Percentiles rank a stretch among this genome's conserved stretches.
Evolutionary conservation across 2,113 vertebrate genomes (phyloP).

Genomic region (Actinemys pallida): DNA sequence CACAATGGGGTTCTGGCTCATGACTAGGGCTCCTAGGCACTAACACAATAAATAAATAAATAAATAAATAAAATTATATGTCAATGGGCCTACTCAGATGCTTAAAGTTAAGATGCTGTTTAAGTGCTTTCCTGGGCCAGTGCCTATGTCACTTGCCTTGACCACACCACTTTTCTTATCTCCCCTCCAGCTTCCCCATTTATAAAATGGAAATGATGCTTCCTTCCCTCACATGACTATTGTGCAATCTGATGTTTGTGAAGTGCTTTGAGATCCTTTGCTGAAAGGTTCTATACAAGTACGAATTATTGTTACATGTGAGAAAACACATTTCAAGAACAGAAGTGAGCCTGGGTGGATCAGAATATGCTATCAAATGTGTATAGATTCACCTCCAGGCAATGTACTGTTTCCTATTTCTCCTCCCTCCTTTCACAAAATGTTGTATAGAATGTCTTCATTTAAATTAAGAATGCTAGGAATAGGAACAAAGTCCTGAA

Average conservation of each 20-base stretch:
- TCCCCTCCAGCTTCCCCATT: not conserved
- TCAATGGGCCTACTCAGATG: fast-evolving
- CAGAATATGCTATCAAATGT: not conserved
- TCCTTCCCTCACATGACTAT: not conserved
- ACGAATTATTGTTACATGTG: not conserved
- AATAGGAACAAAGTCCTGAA: not conserved
- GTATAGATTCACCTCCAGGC: not conserved
- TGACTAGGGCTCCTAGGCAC: not conserved
- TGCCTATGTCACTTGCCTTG: not conserved
- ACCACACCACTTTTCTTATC: not conserved
- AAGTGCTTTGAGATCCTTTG: not conserved
- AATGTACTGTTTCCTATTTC: not conserved
- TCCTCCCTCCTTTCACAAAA: not conserved
- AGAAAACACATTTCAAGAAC: not conserved
- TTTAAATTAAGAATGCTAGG: not conserved
- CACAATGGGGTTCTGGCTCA: not conserved
- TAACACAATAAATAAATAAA: not conserved
- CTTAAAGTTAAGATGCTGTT: not conserved
- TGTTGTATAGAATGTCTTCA: not conserved
- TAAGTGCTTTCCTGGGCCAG: not conserved
- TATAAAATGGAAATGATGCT: not conserved
- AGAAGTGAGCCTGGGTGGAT: not conserved
- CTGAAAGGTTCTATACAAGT: not conserved
- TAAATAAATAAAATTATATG: not conserved
- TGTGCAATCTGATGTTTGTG: not conserved